Conservation (phyloP, 2,113 vertebrate species). For the Anolis sagrei region DNA sequence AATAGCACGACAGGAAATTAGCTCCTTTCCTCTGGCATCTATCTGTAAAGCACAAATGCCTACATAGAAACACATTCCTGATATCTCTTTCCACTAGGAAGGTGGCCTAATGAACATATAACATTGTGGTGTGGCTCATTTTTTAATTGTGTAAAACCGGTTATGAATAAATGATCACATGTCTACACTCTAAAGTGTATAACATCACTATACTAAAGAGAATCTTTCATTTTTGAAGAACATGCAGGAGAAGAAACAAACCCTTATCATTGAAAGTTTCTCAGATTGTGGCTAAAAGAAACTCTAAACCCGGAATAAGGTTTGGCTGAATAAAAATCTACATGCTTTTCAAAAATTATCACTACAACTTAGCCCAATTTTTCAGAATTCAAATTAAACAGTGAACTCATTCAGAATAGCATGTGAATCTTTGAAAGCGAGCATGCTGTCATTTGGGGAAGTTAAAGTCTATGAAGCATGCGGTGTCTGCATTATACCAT, state of each 20-base stretch:
- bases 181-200: not conserved
- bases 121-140: too few species aligned
- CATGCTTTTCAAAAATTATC: too few species aligned
- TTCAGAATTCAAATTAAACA: constrained; percentile 48
- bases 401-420: constrained; percentile 68
- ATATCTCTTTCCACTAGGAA: too few species aligned
- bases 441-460: constrained; percentile 67
- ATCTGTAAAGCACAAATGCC: too few species aligned
- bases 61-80: too few species aligned
- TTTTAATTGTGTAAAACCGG: not conserved
- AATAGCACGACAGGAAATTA: too few species aligned
- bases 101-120: too few species aligned
- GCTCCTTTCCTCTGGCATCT: too few species aligned
- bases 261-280: not conserved
- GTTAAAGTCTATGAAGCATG: constrained; percentile 68
- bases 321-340: not conserved
- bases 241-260: not conserved
- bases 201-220: not conserved
- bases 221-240: not conserved
- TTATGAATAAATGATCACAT: not conserved
- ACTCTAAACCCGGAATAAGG: not conserved
- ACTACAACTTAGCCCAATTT: not conserved
- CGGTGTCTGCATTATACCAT: constrained; percentile 71
- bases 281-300: not conserved
- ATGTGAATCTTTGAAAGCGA: constrained; percentile 62